Evolutionary conservation across 37 sponge, comb jelly and placozoan genomes (phyloP), one percentile per base, ranked within the genome.

Genomic region (Chondrosia reniformis): DNA sequence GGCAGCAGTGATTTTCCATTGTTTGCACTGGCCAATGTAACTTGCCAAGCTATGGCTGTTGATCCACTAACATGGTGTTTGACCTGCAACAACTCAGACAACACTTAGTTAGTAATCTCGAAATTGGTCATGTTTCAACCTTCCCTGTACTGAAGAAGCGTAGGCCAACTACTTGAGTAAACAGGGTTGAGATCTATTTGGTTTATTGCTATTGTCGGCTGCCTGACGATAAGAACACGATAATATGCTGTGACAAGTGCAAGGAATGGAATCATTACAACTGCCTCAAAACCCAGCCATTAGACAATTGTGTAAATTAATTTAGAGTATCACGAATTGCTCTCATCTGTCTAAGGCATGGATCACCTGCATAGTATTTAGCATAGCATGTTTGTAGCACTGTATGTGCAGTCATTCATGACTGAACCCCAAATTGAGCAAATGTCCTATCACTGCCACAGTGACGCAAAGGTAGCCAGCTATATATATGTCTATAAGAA

Each of bases 141-240:
- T 82, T 74, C 39, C 83, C 83, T 66, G 43, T 59, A 4, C n/a
- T 55, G 33, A 73, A 82, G 58, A 64, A 74, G 27, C 54, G 83
- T 34, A 30, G 75, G 44, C 62, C 63, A 74, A 46, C 61, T 24
- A 6, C 41, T 12, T 37, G 27, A 66, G 67, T 83, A 17, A 0
- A 24, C 66, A 61, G 36, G 24, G 54, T 65, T 13, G 64, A 76
- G 63, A 45, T 24, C 32, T 76, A 52, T 9, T 5, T 19, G 12
- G 52, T 83, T 10, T 76, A 76, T 39, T 83, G 84, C 55, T 65
- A 76, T 24, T 83, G 84, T 63, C 43, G 84, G 63, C 5, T 83
- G 66, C 84, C 84, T 62, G 84, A 83, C 33, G 55, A 83, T 45
- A 56, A 67, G 1, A 19, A 65, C 10, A 64, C 22, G 32, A 83